A percentile compares a stretch with the other conserved stretches of the same genome.
Evolutionary conservation across 2,797 vertebrate species (phyloP).

Genomic region (Etheostoma perlongum): DNA sequence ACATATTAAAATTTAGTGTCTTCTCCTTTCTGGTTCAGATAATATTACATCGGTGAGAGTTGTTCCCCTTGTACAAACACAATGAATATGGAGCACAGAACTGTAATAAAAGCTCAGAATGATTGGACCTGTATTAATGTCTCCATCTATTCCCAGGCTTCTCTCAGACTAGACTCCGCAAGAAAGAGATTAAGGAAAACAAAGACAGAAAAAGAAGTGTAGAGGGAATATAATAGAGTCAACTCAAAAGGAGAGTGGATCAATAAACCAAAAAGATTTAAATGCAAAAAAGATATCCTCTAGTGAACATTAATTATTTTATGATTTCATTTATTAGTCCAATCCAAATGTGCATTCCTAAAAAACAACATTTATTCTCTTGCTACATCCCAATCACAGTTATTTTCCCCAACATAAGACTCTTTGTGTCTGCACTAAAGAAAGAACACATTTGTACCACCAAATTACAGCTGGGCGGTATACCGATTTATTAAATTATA

Average conservation of each 20-base stretch:
- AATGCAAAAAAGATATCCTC: conserved; percentile 45
- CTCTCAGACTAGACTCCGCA: conserved; percentile 25
- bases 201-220: conserved; percentile 3
- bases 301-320: conserved; percentile 27
- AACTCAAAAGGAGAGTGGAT: conserved; percentile 43
- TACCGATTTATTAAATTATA: too few relatives aligned
- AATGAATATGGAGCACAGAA: conserved; percentile 44
- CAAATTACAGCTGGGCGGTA: too few relatives aligned
- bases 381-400: conserved; percentile 12
- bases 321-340: conserved; percentile 40
- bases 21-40: conserved; percentile 24
- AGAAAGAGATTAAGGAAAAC: conserved; percentile 35
- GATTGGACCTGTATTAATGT: conserved; percentile 52
- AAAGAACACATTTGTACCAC: not conserved
- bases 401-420: not conserved
- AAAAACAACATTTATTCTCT: conserved; percentile 22
- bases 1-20: conserved; percentile 37
- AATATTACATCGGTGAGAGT: conserved; percentile 42
- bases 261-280: conserved; percentile 52
- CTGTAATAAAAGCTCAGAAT: conserved; percentile 45
- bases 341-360: conserved; percentile 10
- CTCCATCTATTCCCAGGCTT: conserved; percentile 42
- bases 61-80: conserved; percentile 48
- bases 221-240: conserved; percentile 36
- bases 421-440: not conserved